Evolutionary conservation across 2,888 invertebrate species (phyloP), one percentile per base, ranked within the genome.

Genomic region (Sarcophaga carnaria): DNA sequence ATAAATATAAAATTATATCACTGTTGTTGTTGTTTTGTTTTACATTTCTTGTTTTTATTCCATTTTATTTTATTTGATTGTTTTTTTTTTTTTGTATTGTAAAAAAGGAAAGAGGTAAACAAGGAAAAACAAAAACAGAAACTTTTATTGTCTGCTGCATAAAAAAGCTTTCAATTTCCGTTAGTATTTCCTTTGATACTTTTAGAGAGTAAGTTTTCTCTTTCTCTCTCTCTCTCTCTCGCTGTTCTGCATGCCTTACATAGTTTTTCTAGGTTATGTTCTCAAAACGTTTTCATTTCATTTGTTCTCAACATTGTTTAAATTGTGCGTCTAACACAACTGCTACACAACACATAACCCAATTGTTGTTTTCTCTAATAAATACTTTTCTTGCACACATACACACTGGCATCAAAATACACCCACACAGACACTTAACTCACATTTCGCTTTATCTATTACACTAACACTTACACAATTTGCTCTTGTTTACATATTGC

Each of bases 221-320:
- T 14, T 49, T 49, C 59, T 71, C 70, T 71, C 27, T 27, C 25
- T 27, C 25, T 71, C 25, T 12, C 27, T 66, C 27, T 66, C 17
- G 12, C 1, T 71, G 3, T 17, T 59, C 4, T 27, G n/a, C n/a
- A 12, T 59, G 11, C 70, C 12, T 54, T 27, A 25, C 25, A 59
- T 71, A 27, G 27, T 37, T 72, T 72, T 72, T 60, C 71, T 72
- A 60, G 71, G 59, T 72, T 60, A 14, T 12, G 17, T 70, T 49
- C 22, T 77, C 37, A 22, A 66, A 54, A 27, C 47, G 5, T 45
- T 22, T 69, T 60, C 12, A 8, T 76, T 37, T 37, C 54, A 54
- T 77, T 17, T 45, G 17, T 17, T 60, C 60, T 60, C 25, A 71
- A 59, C 60, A 45, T 60, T 11, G 2, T 60, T 11, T 4, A 22